These are phyloP conservation scores for Drosophila peninsularis DNA, from an alignment of 2,888 invertebrate genomes.

Conservation along the genomic window DNA sequence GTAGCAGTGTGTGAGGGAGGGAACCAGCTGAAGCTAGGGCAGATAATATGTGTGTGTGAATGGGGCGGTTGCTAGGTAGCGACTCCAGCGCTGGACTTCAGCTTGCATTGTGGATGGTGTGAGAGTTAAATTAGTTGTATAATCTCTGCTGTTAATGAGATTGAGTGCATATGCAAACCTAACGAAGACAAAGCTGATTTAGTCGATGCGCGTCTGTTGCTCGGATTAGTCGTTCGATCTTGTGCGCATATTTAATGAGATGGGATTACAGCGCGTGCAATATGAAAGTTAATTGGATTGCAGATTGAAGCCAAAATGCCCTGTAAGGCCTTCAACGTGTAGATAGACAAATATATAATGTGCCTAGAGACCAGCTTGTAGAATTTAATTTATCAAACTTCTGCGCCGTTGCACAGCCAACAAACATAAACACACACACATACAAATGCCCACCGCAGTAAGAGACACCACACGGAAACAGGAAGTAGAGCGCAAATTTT, in stretches of 20 bases:
- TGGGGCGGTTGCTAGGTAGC: neutral
- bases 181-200: neutral
- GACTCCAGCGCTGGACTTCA: neutral
- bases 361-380: constrained; percentile 32
- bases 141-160: constrained; percentile 5
- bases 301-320: constrained; percentile 5
- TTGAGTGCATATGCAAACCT: constrained; percentile 4
- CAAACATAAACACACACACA: constrained; percentile 19
- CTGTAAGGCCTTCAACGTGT: neutral
- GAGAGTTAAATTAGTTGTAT: constrained; percentile 3
- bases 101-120: neutral
- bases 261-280: neutral
- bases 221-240: neutral
- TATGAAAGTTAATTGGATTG: constrained; percentile 4
- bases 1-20: neutral
- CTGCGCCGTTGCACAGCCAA: constrained; percentile 61
- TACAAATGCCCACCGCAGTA: constrained; percentile 12
- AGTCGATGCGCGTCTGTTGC: neutral
- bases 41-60: neutral
- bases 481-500: constrained; percentile 74
- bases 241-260: neutral
- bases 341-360: constrained; percentile 39
- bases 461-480: constrained; percentile 63
- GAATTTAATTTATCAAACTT: constrained; percentile 73
- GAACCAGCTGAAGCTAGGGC: neutral